These are phyloP conservation scores for Scrobipalpa atriplicella DNA, from an alignment of 2,888 invertebrate genomes.

Conservation along the genomic window DNA sequence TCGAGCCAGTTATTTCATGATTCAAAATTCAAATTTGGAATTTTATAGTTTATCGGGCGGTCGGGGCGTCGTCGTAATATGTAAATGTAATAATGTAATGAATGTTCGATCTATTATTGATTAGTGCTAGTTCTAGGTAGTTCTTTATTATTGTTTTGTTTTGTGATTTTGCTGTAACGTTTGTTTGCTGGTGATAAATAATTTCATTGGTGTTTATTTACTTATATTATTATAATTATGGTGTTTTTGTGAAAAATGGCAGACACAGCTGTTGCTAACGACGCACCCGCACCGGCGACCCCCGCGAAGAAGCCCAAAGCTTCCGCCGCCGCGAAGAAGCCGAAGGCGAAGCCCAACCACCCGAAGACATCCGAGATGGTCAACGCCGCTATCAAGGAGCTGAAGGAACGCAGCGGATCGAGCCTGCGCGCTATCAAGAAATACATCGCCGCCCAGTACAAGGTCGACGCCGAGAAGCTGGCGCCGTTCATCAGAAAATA, in stretches of 20 bases:
- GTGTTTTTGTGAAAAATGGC: constrained; percentile 1
- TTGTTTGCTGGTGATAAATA: too few species aligned
- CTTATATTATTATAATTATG: too few species aligned
- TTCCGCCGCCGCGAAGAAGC: constrained; percentile 41
- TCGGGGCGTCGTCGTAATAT: too few species aligned
- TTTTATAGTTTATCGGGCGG: too few species aligned
- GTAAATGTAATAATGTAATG: too few species aligned
- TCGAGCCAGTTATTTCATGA: too few species aligned
- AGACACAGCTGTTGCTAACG: constrained; percentile 31
- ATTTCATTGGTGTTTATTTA: too few species aligned
- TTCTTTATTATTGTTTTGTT: too few species aligned
- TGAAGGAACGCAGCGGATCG: constrained; percentile 83
- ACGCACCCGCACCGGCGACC: constrained; percentile 26
- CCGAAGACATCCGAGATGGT: constrained; percentile 76
- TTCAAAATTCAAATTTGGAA: too few species aligned
- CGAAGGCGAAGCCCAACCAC: constrained; percentile 57
- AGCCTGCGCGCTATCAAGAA: constrained; percentile 84
- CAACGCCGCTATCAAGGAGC: constrained; percentile 74
- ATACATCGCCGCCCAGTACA: constrained; percentile 83
- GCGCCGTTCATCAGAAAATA: constrained; percentile 83
- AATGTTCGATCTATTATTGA: too few species aligned
- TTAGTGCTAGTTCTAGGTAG: too few species aligned
- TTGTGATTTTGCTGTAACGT: too few species aligned
- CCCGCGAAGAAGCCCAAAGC: constrained; percentile 41
- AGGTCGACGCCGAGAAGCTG: constrained; percentile 82